phyloP scores from a whole-genome alignment of 2,888 invertebrate genomes.

The Mesoligia furuncula region DNA sequence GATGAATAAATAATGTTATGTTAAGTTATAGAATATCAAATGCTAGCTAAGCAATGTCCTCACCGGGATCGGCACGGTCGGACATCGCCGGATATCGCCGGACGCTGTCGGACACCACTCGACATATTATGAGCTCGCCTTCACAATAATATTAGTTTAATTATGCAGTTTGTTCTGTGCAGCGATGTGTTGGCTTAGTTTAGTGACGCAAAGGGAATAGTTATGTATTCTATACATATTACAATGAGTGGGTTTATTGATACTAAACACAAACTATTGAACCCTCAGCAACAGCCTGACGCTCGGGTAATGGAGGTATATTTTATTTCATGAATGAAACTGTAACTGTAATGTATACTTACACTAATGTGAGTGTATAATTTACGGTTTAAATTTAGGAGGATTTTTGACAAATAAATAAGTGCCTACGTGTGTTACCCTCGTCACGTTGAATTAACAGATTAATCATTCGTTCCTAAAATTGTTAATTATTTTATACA shows the following conservation, averaged over 20 bases:
- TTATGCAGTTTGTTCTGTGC: slow-evolving; percentile 9
- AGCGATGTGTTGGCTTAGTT: background rate
- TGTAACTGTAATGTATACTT: background rate
- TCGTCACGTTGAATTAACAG: slow-evolving; percentile 2
- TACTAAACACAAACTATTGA: background rate
- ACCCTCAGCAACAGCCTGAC: background rate
- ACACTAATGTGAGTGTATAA: background rate
- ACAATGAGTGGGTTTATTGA: background rate
- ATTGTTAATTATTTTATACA: background rate
- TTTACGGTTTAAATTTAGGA: background rate
- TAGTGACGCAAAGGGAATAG: background rate
- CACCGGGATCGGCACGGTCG: background rate
- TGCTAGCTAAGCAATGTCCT: background rate
- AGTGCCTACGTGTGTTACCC: background rate
- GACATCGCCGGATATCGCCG: background rate
- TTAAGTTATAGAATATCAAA: background rate
- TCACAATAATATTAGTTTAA: slow-evolving; percentile 6
- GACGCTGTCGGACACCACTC: slow-evolving; percentile 4
- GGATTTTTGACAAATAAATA: slow-evolving; percentile 15
- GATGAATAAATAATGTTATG: background rate
- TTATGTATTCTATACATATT: too few relatives aligned
- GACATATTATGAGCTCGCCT: slow-evolving; percentile 1
- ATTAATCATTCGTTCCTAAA: background rate
- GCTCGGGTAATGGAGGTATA: background rate
- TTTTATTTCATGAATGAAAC: background rate